A percentile compares a stretch with the other conserved stretches of the same genome.
Conservation (phyloP, 2,888 invertebrate genomes). For the Actias luna region DNA sequence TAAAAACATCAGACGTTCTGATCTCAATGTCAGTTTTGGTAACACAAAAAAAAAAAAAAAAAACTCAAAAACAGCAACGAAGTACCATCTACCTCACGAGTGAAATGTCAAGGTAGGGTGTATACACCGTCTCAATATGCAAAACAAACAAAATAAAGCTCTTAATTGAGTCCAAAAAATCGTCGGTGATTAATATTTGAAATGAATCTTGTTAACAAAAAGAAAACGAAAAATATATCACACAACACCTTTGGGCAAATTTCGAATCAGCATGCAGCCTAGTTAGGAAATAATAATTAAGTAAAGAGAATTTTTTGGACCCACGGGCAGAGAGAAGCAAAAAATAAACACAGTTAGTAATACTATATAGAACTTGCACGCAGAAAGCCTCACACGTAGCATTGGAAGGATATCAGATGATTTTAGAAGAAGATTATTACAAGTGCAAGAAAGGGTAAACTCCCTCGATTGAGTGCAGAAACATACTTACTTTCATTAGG, state of each 20-base stretch:
- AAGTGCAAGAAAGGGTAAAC: slow-evolving; percentile 26
- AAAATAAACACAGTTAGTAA: slow-evolving; percentile 57
- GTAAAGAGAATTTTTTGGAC: slow-evolving; percentile 69
- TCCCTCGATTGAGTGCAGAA: slow-evolving; percentile 14
- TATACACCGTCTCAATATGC: slow-evolving; percentile 46
- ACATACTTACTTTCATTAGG: slow-evolving; percentile 56
- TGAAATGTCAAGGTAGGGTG: slow-evolving; percentile 79
- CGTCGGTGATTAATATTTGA: slow-evolving; percentile 35
- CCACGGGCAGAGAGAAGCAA: slow-evolving; percentile 60
- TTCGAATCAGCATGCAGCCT: slow-evolving; percentile 48
- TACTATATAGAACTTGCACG: slow-evolving; percentile 31
- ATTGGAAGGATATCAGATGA: slow-evolving; percentile 61
- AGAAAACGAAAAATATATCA: slow-evolving; percentile 40
- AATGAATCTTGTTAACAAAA: slow-evolving; percentile 16
- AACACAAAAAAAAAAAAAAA: slow-evolving; percentile 42
- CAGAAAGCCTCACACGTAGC: slow-evolving; percentile 57
- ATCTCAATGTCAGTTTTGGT: slow-evolving; percentile 50
- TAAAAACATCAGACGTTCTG: slow-evolving; percentile 62
- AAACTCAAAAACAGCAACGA: slow-evolving; percentile 43
- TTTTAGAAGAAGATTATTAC: slow-evolving; percentile 29
- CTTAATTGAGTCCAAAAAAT: slow-evolving; percentile 74
- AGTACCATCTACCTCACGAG: slow-evolving; percentile 69
- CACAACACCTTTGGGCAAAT: slow-evolving; percentile 78
- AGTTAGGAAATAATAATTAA: slow-evolving; percentile 27
- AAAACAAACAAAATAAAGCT: slow-evolving; percentile 73